phyloP scores from a whole-genome alignment of 2,888 invertebrate species.

The Xanthorhoe spadicearia region DNA sequence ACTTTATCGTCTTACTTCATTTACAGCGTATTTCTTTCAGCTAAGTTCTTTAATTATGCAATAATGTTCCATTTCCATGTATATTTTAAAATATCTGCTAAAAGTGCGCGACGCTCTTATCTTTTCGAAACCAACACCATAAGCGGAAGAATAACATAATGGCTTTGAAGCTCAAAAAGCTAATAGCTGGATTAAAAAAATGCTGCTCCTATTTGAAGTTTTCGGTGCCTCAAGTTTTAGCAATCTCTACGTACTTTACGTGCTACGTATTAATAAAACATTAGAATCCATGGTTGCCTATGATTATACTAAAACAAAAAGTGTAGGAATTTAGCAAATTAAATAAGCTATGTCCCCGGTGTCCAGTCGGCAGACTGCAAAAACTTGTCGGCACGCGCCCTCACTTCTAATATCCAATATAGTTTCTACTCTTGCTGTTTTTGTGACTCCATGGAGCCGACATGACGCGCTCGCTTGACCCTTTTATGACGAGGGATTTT shows the following conservation, averaged over 20 bases:
- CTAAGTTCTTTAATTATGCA: no score
- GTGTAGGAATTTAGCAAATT: slow-evolving; percentile 59
- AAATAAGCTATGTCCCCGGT: slow-evolving; percentile 59
- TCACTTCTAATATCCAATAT: slow-evolving; percentile 83
- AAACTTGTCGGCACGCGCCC: slow-evolving; percentile 76
- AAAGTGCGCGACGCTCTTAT: neutral
- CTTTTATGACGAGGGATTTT: slow-evolving; percentile 76
- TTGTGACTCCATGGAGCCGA: slow-evolving; percentile 62
- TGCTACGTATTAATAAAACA: neutral
- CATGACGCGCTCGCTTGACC: slow-evolving; percentile 78
- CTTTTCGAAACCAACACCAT: neutral
- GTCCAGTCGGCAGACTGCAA: slow-evolving; percentile 56
- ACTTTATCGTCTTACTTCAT: no score
- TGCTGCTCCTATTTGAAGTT: neutral
- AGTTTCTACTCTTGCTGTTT: slow-evolving; percentile 76
- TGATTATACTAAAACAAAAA: slow-evolving; percentile 15
- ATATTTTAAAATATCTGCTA: neutral
- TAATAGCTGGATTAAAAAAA: neutral
- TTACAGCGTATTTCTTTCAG: no score
- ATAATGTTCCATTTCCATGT: no score
- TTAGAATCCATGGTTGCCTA: neutral
- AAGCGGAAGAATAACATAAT: neutral
- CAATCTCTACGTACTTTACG: neutral
- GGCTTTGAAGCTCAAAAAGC: no score
- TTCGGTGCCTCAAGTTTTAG: neutral